Base-by-base conservation (phyloP, 2,113 vertebrate genomes). In the Apteryx mantelli region DNA sequence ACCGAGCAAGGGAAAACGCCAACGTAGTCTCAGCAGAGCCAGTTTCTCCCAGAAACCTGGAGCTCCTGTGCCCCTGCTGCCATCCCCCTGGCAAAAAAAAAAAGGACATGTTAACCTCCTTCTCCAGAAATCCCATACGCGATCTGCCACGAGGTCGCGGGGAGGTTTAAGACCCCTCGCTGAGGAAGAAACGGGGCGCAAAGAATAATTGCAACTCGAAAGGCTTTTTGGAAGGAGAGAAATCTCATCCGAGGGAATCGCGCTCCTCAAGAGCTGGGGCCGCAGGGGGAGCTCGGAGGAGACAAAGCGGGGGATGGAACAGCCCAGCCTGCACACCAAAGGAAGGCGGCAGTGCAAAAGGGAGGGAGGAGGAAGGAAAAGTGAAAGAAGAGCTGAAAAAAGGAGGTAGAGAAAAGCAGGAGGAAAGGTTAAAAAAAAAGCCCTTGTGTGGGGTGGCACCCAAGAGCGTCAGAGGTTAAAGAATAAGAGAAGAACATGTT, bases 1-100 rank as follows among this genome's bases (percentile, higher is more conserved):
- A 93, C 86, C 12, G 0, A 48, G 78, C 3, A 21, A 65, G 40
- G 65, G 88, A 80, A 82, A 85, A 81, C 3, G 8, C 42, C 88
- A 58, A 13, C 2, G 17, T 6, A 18, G 65, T 9, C 86, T 30
- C 70, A 55, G 68, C 50, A 79, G 80, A 89, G 90, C 34, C 89
- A 26, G 73, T 24, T 80, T 73, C 46, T 63, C 85, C 65, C 97
- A 55, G 90, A 53, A 71, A 71, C 90, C 95, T 77, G 96, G 97
- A 98, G 97, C 94, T 98, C 81, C 95, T 86, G 86, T 81, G 97
- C 74, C 86, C 82, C 92, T 92, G 13, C 3, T 19, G 16, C 80
- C 53, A 50, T 3, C 0, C 26, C 60, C 44, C 6, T 25, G 50
- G 66, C 9, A 96, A 96, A 97, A 96, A 97, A 96, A 96, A 93